Evolutionary conservation across 2,113 vertebrate species (phyloP).

Genomic region (Cyanistes caeruleus): DNA sequence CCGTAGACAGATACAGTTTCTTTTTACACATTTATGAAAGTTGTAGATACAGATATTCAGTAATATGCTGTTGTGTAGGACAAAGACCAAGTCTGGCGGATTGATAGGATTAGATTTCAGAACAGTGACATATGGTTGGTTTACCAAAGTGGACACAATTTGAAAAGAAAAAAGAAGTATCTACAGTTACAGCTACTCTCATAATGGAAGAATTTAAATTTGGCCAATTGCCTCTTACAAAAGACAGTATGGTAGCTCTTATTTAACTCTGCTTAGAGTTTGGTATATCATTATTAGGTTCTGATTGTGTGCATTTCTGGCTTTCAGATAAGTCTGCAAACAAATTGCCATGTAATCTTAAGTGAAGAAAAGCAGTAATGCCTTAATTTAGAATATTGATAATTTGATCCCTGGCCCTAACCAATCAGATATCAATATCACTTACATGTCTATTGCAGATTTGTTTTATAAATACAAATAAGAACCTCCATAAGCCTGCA

Average conservation of each 20-base stretch:
- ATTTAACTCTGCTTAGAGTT: background rate
- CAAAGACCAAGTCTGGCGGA: constrained; percentile 73
- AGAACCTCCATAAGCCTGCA: background rate
- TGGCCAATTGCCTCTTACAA: background rate
- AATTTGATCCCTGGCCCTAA: background rate
- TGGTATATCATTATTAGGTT: background rate
- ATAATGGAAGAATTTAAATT: constrained; percentile 14
- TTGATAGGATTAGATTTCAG: constrained; percentile 79
- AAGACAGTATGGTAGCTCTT: background rate
- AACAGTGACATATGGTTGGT: constrained; percentile 79
- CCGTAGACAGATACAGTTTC: constrained; percentile 79
- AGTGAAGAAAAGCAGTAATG: background rate
- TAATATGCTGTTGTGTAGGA: constrained; percentile 74
- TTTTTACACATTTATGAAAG: constrained; percentile 84
- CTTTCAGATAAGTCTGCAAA: constrained; percentile 15
- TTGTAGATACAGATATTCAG: constrained; percentile 79
- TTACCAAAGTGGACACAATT: constrained; percentile 75
- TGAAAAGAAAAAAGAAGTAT: background rate
- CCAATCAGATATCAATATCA: background rate
- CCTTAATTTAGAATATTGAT: constrained; percentile 28
- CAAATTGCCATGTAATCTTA: background rate
- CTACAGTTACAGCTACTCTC: constrained; percentile 39
- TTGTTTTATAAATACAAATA: background rate
- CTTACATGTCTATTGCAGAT: background rate
- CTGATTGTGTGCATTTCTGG: constrained; percentile 1